Percentiles rank a stretch among this genome's conserved stretches.
phyloP scores from a whole-genome alignment of 2,797 vertebrate genomes.

The Pelobates cultripes region DNA sequence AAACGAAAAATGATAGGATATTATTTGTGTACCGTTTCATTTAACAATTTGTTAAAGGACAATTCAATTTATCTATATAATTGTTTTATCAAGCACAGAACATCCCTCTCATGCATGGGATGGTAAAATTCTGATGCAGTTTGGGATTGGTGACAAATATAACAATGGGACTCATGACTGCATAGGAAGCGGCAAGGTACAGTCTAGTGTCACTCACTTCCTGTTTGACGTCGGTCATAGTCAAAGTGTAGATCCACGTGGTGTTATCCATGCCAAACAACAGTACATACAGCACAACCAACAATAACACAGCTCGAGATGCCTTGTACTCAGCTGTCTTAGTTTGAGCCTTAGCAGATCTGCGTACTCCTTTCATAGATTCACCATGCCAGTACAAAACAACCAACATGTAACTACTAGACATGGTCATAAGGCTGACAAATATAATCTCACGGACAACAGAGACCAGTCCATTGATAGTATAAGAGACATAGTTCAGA shows the following conservation, averaged over 20 bases:
- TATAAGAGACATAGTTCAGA: constrained; percentile 26
- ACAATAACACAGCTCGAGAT: constrained; percentile 30
- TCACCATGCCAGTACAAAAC: constrained; percentile 25
- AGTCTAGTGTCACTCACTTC: constrained; percentile 18
- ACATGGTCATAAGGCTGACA: constrained; percentile 76
- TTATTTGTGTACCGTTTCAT: no score
- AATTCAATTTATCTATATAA: no score
- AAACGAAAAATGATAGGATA: no score
- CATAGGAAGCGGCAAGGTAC: constrained; percentile 32
- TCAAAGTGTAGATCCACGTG: constrained; percentile 44
- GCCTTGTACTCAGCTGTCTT: constrained; percentile 28
- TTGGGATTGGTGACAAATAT: constrained; percentile 40
- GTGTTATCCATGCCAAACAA: constrained; percentile 42
- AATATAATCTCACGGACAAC: constrained; percentile 52
- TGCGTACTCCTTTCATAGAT: constrained; percentile 23
- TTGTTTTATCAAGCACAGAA: no score
- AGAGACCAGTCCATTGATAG: constrained; percentile 18
- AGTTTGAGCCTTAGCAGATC: neutral
- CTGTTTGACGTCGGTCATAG: neutral
- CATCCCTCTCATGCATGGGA: no score
- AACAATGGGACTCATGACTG: constrained; percentile 30
- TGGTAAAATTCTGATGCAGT: neutral
- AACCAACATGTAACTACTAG: constrained; percentile 70
- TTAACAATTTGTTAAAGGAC: no score
- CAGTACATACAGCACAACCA: constrained; percentile 30